Conservation (phyloP, 2,113 vertebrate species). For the Rhinolophus sinicus region DNA sequence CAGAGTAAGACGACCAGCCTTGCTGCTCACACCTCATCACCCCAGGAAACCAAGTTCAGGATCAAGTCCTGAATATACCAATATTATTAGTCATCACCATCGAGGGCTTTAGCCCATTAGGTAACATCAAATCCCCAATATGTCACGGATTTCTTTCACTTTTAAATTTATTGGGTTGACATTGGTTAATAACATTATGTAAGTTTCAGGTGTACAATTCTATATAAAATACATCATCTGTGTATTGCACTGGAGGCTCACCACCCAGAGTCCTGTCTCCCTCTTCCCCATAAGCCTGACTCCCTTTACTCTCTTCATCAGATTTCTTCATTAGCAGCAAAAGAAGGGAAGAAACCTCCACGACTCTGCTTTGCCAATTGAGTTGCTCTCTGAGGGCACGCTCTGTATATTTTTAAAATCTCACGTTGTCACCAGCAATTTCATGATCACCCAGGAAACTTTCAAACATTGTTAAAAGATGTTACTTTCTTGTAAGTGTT, state of each 20-base stretch:
- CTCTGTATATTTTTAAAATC: conserved; percentile 34
- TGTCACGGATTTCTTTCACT: background rate
- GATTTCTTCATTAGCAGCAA: conserved; percentile 60
- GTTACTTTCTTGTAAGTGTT: conserved; percentile 19
- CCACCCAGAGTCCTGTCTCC: too few species aligned
- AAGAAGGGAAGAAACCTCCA: background rate
- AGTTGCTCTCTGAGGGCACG: background rate
- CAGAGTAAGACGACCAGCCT: background rate
- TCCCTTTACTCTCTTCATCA: too few species aligned
- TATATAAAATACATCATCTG: too few species aligned
- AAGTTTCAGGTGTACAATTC: too few species aligned
- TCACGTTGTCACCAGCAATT: background rate
- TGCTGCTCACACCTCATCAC: background rate
- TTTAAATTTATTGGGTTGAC: too few species aligned
- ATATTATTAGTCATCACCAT: background rate
- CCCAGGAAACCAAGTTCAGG: conserved; percentile 7
- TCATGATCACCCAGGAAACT: conserved; percentile 40
- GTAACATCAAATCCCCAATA: background rate
- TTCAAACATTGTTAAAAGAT: conserved; percentile 44
- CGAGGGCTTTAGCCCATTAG: background rate
- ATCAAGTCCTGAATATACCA: background rate
- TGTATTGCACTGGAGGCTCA: too few species aligned
- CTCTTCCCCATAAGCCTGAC: too few species aligned
- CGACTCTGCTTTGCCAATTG: background rate
- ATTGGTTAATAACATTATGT: too few species aligned